Base-by-base conservation (phyloP, 1,140 invertebrate species). In the Halesus radiatus region DNA sequence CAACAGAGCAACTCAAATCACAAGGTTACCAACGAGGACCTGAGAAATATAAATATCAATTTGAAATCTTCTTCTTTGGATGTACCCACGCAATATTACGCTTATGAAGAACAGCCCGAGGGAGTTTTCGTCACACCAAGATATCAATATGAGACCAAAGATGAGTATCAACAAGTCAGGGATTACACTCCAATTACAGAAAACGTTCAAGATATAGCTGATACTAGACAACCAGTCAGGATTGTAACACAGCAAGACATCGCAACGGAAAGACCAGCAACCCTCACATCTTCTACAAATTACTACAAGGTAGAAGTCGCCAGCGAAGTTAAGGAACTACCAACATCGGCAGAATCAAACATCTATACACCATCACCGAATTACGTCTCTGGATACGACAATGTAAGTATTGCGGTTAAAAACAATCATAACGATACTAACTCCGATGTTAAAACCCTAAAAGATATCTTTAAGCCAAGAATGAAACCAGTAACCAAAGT, bases 121-220 rank as follows among this genome's bases (percentile, higher is more conserved):
- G 52, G 60, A n/a, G 18, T 50, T 32, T 76, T 26, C 32, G 60
- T 20, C 1, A 37, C 26, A 50, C 50, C 68, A n/a, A 26, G 52
- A 1, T 82, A 82, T 60, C 53, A 15, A 16, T 82, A 79, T 56
- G 16, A 50, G 16, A 1, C 75, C 8, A 10, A 82, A 8, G 8
- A 23, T 85, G 80, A 64, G 75, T 79, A 15, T 85, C 84, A 32
- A 76, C 81, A 64, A 79, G 83, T 84, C 6, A 87, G 86, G 83
- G 88, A 89, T 79, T 82, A 88, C 54, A 89, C 82, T 52, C 88
- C 88, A 6, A 89, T 90, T 8, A 88, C 85, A 72, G 88, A 90
- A 85, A 85, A 89, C 58, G 84, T 88, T 16, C 86, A 88, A 76
- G 88, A 89, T 76, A 85, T 87, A 58, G 85, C 86, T 81, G 85